phyloP scores from a whole-genome alignment of 2,888 invertebrate genomes.

The Dugesia japonica region DNA sequence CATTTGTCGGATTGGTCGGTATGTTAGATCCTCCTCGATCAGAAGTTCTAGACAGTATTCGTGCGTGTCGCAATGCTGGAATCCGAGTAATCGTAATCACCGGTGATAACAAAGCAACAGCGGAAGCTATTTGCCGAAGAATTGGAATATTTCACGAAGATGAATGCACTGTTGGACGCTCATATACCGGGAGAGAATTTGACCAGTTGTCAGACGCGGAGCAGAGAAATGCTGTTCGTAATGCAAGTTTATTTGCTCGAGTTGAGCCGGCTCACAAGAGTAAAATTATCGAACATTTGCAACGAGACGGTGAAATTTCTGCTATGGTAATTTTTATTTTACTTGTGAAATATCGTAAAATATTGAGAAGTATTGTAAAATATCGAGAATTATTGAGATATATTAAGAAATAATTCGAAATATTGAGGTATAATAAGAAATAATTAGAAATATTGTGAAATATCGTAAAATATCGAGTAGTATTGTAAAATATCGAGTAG shows the following conservation, averaged over 20 bases:
- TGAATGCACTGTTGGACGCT: slow-evolving; percentile 76
- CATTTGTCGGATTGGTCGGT: slow-evolving; percentile 94
- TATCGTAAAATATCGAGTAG: too few species aligned
- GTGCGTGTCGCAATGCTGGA: slow-evolving; percentile 86
- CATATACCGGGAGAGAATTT: slow-evolving; percentile 96
- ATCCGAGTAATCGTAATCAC: slow-evolving; percentile 99
- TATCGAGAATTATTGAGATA: too few species aligned
- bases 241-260: slow-evolving; percentile 78
- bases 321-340: slow-evolving; percentile 58
- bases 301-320: slow-evolving; percentile 87
- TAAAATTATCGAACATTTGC: slow-evolving; percentile 93
- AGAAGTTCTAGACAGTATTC: slow-evolving; percentile 73
- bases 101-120: slow-evolving; percentile 95
- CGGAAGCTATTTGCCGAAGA: slow-evolving; percentile 97
- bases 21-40: slow-evolving; percentile 99
- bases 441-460: too few species aligned
- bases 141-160: slow-evolving; percentile 91
- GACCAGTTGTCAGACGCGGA: slow-evolving; percentile 87
- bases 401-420: too few species aligned
- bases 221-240: slow-evolving; percentile 69
- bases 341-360: neutral
- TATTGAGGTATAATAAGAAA: too few species aligned
- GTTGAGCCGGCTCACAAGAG: slow-evolving; percentile 99
- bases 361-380: neutral
- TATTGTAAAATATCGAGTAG: too few species aligned